Evolutionary conservation across 1,140 invertebrate genomes (phyloP), one percentile per base, ranked within the genome.

Genomic region (Nasonia vitripennis): DNA sequence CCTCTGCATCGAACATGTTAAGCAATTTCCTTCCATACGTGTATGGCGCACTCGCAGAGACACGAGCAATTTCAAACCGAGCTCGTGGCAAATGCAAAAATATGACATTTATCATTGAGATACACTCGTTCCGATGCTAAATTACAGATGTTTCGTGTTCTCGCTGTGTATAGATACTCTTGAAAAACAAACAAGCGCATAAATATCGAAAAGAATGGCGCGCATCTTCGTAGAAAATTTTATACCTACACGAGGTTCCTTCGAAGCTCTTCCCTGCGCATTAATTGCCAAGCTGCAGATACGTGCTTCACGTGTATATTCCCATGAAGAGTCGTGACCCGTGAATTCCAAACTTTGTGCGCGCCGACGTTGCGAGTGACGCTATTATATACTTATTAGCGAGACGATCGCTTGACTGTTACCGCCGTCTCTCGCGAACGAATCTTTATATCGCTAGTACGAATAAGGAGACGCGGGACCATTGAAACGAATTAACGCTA

Each of bases 61-160:
- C 37, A 51, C 62, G 20, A 14, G 12, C 34, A 83, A 68, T 83
- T 51, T 82, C 41, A 41, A 62, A 45, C 48, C n/a, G n/a, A 14
- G 48, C 74, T 7, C 23, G 70, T 31, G 6, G 17, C 55, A 82
- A 31, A 74, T 74, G 48, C 34, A 81, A 82, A 74, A 82, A 74
- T 82, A 74, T 74, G 37, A 34, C 41, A 74, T 82, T 82, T 74
- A 81, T 81, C 20, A 80, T 45, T 20, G 27, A 79, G 41, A 67
- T 2, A 37, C 0, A 80, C 14, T 34, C 7, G 23, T 5, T 41
- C 7, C 7, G 27, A 62, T 78, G 14, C 20, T 67, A 34, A 34
- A 78, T 62, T 79, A 20, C 37, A 79, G 62, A 67, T 12, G 62
- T 37, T 17, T 62, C 17, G 51, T 14, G 14, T 55, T 55, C 51